These are phyloP conservation scores for Sinocyclocheilus rhinocerous DNA, from an alignment of 2,113 vertebrate genomes.

Conservation along the genomic window DNA sequence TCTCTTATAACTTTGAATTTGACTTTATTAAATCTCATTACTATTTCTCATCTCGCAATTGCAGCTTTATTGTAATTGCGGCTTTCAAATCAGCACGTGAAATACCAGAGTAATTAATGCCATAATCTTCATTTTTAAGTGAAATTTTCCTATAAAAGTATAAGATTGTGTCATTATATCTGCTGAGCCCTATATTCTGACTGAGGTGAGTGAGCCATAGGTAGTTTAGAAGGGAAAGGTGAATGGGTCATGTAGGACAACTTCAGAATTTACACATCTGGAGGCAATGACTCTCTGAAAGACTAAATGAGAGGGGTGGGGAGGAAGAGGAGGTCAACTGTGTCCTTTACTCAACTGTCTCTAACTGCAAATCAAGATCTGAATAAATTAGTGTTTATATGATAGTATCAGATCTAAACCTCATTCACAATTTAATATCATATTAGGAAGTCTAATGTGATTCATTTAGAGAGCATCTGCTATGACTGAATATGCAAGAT, in stretches of 20 bases:
- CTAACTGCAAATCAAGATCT: neutral
- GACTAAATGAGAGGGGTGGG: neutral
- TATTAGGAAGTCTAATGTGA: slow-evolving; percentile 38
- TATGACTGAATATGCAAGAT: slow-evolving; percentile 5
- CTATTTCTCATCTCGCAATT: too few species aligned
- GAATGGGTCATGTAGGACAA: neutral
- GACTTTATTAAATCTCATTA: too few species aligned
- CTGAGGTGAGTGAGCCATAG: neutral
- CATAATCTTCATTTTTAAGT: neutral
- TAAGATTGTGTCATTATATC: neutral
- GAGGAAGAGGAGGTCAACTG: neutral
- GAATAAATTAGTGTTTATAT: slow-evolving; percentile 29
- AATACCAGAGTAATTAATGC: neutral
- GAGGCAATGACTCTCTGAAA: neutral
- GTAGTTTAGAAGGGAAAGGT: neutral
- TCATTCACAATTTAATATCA: slow-evolving; percentile 19
- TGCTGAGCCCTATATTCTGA: neutral
- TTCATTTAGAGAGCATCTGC: slow-evolving; percentile 44
- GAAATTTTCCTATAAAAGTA: neutral
- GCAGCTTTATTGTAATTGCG: neutral
- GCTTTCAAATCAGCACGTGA: too few species aligned
- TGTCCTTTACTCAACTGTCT: slow-evolving; percentile 2
- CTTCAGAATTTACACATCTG: neutral
- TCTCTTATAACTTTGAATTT: too few species aligned
- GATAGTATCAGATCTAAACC: neutral